These are phyloP conservation scores for Bovichtus diacanthus DNA, from an alignment of 2,797 vertebrate genomes.

Conservation along the genomic window DNA sequence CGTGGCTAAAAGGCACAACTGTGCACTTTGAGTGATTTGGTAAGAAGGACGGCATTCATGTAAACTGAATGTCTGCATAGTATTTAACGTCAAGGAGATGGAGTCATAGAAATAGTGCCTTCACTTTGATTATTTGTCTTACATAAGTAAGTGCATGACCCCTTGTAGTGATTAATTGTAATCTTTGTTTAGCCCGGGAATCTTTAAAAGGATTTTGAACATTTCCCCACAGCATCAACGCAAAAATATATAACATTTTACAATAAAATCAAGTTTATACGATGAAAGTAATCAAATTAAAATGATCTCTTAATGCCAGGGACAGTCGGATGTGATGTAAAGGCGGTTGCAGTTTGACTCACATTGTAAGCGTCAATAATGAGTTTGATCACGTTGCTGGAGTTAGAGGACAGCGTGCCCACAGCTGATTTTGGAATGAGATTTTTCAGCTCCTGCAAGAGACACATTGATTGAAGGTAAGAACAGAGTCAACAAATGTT, in stretches of 20 bases:
- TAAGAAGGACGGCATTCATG: not conserved
- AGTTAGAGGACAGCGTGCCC: conserved; percentile 95
- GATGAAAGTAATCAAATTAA: not conserved
- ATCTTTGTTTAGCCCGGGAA: not conserved
- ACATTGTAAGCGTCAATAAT: conserved; percentile 99
- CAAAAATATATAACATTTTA: not conserved
- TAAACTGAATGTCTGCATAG: not conserved
- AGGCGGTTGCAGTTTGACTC: conserved; percentile 72
- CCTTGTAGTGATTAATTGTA: not conserved
- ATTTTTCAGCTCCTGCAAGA: conserved; percentile 93
- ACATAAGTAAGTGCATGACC: not conserved
- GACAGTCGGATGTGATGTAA: not conserved
- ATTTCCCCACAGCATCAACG: not conserved
- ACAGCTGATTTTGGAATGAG: conserved; percentile 98
- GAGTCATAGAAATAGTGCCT: not conserved
- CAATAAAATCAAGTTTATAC: not conserved
- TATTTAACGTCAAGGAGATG: not conserved
- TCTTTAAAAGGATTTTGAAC: not conserved
- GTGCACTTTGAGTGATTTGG: not conserved
- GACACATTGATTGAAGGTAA: not conserved
- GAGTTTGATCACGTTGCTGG: conserved; percentile 97
- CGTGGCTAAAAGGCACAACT: not conserved
- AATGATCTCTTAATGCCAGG: not conserved
- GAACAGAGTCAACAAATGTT: not conserved
- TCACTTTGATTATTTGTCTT: not conserved